A percentile compares a stretch with the other conserved stretches of the same genome.
phyloP scores from a whole-genome alignment of 2,113 vertebrate species.

The Gnathonemus longibarbis region DNA sequence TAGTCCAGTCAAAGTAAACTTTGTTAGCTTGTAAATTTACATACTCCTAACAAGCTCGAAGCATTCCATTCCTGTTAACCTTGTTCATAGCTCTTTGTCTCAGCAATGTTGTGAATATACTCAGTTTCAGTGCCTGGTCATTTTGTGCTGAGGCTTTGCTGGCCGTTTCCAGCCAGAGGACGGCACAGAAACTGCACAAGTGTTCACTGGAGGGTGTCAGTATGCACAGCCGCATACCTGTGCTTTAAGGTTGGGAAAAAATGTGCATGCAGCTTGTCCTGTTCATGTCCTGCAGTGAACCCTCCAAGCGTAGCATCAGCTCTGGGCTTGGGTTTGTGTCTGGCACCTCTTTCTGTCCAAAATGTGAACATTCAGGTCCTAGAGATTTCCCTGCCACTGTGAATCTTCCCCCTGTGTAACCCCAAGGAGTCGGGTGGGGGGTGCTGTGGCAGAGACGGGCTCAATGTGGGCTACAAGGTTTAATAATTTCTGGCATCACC shows the following conservation, averaged over 20 bases:
- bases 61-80: not conserved
- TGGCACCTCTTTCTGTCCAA: not conserved
- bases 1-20: not conserved
- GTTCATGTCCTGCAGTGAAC: not conserved
- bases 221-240: not conserved
- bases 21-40: not conserved
- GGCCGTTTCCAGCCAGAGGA: not conserved
- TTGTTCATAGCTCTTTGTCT: not conserved
- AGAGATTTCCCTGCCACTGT: not conserved
- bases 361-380: not conserved
- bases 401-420: not conserved
- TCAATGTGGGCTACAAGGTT: not conserved
- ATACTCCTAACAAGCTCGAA: not conserved
- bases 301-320: not conserved
- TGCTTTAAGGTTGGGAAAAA: not conserved
- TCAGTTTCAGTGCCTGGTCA: not conserved
- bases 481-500: not conserved
- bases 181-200: not conserved
- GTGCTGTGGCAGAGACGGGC: not conserved
- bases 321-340: not conserved
- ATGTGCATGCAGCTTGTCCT: not conserved
- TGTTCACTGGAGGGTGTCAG: not conserved
- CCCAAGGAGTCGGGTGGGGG: not conserved
- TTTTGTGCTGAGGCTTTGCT: not conserved
- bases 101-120: not conserved